phyloP scores from a whole-genome alignment of 2,113 vertebrate species.

The Peromyscus maniculatus region DNA sequence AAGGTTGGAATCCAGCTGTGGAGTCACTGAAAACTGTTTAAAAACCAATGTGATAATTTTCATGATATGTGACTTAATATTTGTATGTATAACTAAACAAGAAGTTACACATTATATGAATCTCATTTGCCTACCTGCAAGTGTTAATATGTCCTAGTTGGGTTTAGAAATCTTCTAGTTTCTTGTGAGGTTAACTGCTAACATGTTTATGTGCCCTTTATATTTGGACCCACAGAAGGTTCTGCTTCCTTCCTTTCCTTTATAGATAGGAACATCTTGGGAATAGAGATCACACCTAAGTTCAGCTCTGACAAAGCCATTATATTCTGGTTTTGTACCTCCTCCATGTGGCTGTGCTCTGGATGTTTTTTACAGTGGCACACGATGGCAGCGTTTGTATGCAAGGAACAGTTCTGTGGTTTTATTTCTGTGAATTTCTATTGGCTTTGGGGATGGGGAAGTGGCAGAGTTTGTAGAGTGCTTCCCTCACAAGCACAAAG shows the following conservation, averaged over 20 bases:
- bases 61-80: slow-evolving; percentile 4
- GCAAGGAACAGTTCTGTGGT: background rate
- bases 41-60: background rate
- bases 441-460: background rate
- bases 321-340: background rate
- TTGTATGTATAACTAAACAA: background rate
- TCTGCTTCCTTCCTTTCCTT: slow-evolving; percentile 14
- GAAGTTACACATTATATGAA: background rate
- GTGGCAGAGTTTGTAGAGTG: background rate
- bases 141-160: background rate
- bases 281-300: slow-evolving; percentile 9
- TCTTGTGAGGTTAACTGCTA: background rate
- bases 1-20: slow-evolving; percentile 40
- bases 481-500: background rate
- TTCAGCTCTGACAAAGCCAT: slow-evolving; percentile 10
- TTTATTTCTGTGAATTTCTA: slow-evolving; percentile 34
- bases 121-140: slow-evolving; percentile 5
- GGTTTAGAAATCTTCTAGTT: slow-evolving; percentile 37
- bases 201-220: background rate
- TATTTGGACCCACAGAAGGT: background rate
- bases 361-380: background rate
- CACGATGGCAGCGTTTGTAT: background rate
- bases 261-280: slow-evolving; percentile 25
- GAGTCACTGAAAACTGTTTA: slow-evolving; percentile 38
- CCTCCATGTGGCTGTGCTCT: background rate